phyloP scores from a whole-genome alignment of 1,140 invertebrate species.

The Phenacoccus solenopsis region DNA sequence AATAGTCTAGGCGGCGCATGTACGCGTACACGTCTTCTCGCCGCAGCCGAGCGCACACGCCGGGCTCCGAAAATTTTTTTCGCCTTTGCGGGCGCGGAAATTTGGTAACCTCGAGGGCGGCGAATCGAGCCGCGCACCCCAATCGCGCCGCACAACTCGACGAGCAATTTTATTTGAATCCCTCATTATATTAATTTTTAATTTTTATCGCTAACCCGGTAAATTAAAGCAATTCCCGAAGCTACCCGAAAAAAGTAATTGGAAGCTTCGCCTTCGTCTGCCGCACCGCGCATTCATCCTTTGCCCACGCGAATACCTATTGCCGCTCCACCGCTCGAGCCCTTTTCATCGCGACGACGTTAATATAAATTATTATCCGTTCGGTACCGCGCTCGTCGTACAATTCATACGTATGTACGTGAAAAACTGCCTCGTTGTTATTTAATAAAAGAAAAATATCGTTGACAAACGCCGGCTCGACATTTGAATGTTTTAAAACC shows the following conservation, averaged over 20 bases:
- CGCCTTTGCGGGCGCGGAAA: background rate
- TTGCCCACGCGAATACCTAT: background rate
- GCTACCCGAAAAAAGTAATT: slow-evolving; percentile 15
- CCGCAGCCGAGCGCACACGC: too few relatives aligned
- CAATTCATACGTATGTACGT: too few relatives aligned
- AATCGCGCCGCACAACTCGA: background rate
- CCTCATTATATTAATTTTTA: slow-evolving; percentile 18
- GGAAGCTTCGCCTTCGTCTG: background rate
- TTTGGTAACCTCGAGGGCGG: too few relatives aligned
- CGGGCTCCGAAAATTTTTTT: background rate
- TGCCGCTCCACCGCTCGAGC: background rate
- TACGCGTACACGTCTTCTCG: background rate
- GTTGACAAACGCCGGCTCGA: background rate
- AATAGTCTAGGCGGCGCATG: background rate
- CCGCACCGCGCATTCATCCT: background rate
- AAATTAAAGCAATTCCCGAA: slow-evolving; percentile 18
- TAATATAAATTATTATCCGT: slow-evolving; percentile 17
- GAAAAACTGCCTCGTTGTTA: background rate
- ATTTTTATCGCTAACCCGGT: slow-evolving; percentile 15
- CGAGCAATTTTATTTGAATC: slow-evolving; percentile 18
- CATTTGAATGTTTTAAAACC: background rate
- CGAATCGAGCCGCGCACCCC: background rate
- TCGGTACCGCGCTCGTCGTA: background rate
- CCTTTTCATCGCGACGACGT: background rate
- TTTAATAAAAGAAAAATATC: too few relatives aligned